Conservation (phyloP, 1,140 invertebrate species). For the Caenorhabditis remanei region DNA sequence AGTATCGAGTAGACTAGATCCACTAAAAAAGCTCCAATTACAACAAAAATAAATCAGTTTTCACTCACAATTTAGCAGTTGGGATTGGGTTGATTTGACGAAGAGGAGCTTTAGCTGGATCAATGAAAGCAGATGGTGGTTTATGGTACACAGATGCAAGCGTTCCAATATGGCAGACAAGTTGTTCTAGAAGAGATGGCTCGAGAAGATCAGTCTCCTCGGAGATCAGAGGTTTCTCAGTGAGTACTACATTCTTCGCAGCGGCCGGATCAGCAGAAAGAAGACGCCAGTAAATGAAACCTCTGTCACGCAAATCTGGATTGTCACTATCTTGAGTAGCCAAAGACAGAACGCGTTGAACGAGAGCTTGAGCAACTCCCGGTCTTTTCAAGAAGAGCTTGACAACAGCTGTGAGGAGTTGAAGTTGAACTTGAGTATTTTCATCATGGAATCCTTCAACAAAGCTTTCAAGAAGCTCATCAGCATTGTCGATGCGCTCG, state of each 20-base stretch:
- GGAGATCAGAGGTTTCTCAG: slow-evolving; percentile 98
- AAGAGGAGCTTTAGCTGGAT: slow-evolving; percentile 82
- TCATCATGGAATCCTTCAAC: slow-evolving; percentile 99
- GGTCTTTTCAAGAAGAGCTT: slow-evolving; percentile 98
- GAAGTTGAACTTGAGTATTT: slow-evolving; percentile 97
- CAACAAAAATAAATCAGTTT: background rate
- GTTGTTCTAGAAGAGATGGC: slow-evolving; percentile 95
- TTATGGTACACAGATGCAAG: slow-evolving; percentile 99
- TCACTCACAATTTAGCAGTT: slow-evolving; percentile 26
- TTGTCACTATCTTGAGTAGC: slow-evolving; percentile 92
- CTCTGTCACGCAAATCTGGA: slow-evolving; percentile 96
- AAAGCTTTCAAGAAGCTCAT: slow-evolving; percentile 97
- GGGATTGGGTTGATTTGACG: slow-evolving; percentile 55
- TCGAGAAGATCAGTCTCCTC: slow-evolving; percentile 99
- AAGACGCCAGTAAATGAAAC: slow-evolving; percentile 99
- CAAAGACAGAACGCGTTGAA: slow-evolving; percentile 83
- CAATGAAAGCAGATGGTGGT: slow-evolving; percentile 97
- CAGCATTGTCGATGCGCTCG: slow-evolving; percentile 98
- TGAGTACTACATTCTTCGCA: slow-evolving; percentile 97
- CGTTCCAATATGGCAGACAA: slow-evolving; percentile 98
- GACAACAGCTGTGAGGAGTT: slow-evolving; percentile 95
- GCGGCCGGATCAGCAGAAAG: slow-evolving; percentile 97
- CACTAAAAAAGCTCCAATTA: slow-evolving; percentile 23
- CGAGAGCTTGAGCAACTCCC: slow-evolving; percentile 96
- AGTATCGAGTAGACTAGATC: slow-evolving; percentile 21